Percentiles rank a stretch among this genome's conserved stretches.
Evolutionary conservation across 2,113 vertebrate genomes (phyloP).

Genomic region (Ardeotis arabs): DNA sequence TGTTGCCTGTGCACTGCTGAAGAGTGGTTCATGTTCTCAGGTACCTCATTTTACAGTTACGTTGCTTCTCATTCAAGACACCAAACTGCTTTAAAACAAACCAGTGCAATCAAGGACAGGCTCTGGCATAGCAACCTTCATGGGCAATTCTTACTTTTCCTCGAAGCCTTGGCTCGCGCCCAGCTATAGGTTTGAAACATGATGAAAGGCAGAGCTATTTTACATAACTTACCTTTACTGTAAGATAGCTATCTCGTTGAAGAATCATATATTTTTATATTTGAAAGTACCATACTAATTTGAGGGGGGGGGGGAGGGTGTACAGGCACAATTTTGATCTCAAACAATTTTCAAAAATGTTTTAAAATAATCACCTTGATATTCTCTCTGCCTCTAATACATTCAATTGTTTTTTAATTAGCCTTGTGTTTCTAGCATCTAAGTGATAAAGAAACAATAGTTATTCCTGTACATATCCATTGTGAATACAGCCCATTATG

Average conservation of each 20-base stretch:
- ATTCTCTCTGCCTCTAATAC: not conserved
- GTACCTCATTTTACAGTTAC: not conserved
- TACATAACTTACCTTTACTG: constrained; percentile 11
- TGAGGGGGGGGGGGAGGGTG: not conserved
- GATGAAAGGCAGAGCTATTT: not conserved
- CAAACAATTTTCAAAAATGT: not conserved
- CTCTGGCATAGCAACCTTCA: not conserved
- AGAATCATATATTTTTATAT: not conserved
- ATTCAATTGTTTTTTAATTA: not conserved
- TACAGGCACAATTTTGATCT: not conserved
- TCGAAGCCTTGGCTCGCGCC: not conserved
- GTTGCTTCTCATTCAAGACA: not conserved
- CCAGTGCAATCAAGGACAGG: not conserved
- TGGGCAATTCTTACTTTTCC: not conserved
- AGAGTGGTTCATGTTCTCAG: not conserved
- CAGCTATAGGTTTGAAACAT: not conserved
- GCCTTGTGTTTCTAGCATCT: not conserved
- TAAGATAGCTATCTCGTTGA: not conserved
- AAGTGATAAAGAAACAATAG: not conserved
- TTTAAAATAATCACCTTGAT: not conserved
- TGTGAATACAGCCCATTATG: not conserved
- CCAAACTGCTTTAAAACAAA: not conserved
- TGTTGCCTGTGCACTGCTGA: not conserved
- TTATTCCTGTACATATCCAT: not conserved
- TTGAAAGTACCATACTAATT: not conserved